Evolutionary conservation across 2,888 invertebrate species (phyloP), one percentile per base, ranked within the genome.

Genomic region (Dichetophora obliterata): DNA sequence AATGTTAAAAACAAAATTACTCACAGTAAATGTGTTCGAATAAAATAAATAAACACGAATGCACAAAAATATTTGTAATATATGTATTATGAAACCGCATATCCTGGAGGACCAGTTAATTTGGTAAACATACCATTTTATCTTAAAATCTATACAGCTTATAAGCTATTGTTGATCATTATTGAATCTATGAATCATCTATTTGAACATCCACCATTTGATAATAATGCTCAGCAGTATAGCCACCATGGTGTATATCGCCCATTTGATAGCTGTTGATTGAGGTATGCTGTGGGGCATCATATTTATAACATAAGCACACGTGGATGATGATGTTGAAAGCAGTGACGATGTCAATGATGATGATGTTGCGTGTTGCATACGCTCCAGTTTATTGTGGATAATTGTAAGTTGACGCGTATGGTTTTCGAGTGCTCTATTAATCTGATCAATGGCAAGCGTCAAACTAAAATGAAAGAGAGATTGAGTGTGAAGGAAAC

Each of bases 401-500:
- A 89, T 88, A 34, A 84, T 82, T 24, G 83, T 90, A 43, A 92
- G 86, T 14, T 91, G 91, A 3, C 86, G 75, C 0, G 90, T 88
- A 76, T 92, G 92, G 0, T 91, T 91, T n/a, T 91, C 89, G 3
- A 92, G 83, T 0, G 91, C 86, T 0, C 87, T 81, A 82, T 91
- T 92, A 9, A 92, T 89, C 31, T 91, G 89, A 22, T 88, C 87
- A 0, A 92, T 86, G 0, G 90, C 89, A 48, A 90, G 87, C 27
- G 91, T 89, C 22, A 92, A 80, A 4, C 91, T 92, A 1, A 88
- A 89, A n/a, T 89, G 88, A 9, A 83, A 43, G n/a, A 69, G 5
- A 19, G 6, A 43, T n/a, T n/a, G 24, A 48, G 14, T 34, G 31
- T 34, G 31, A 6, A 14, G 27, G 24, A n/a, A n/a, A n/a, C n/a